Base-by-base conservation (phyloP, 2,888 invertebrate species). In the Ennomos quercinarius region DNA sequence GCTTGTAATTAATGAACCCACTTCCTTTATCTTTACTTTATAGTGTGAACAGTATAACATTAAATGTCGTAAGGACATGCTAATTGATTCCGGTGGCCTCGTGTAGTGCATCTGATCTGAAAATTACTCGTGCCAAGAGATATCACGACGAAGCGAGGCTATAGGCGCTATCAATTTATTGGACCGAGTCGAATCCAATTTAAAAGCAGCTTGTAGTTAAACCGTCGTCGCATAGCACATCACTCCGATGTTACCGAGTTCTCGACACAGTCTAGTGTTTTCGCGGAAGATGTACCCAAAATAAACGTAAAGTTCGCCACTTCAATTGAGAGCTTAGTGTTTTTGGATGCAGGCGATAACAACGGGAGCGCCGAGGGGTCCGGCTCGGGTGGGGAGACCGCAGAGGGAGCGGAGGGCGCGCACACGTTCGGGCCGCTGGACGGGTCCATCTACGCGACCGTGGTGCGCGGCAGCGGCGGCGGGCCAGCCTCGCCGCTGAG, bases 371-470 rank as follows among this genome's bases (percentile, higher is more conserved):
- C 93, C 70, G 82, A 86, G 83, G 85, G 94, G 69, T 89, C 89
- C 13, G 90, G 89, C 4, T 89, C 89, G 13, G 87, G 89, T 54
- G 83, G 93, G 64, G 85, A 93, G 81, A 74, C 89, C 76, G 81
- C 87, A 62, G 83, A 93, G 83, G 82, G 92, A 52, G 84, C 76
- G 43, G 91, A 90, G 68, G 86, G 87, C 37, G 93, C 90, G 70
- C 96, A 97, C 87, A 96, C 96, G 45, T 96, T 96, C 84, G 97
- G 97, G 41, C 97, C 97, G 44, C 93, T 97, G 75, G 97, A 98
- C 95, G 98, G 98, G 73, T 97, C 97, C 77, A 95, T 98, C 77
- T 98, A 98, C 94, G 97, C 98, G 70, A 95, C 95, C 57, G 95
- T 95, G 70, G 88, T 91, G 73, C 88, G 93, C 74, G 86, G 60